Conservation (phyloP, 2,113 vertebrate species). For the Leptocoma aspasia region DNA sequence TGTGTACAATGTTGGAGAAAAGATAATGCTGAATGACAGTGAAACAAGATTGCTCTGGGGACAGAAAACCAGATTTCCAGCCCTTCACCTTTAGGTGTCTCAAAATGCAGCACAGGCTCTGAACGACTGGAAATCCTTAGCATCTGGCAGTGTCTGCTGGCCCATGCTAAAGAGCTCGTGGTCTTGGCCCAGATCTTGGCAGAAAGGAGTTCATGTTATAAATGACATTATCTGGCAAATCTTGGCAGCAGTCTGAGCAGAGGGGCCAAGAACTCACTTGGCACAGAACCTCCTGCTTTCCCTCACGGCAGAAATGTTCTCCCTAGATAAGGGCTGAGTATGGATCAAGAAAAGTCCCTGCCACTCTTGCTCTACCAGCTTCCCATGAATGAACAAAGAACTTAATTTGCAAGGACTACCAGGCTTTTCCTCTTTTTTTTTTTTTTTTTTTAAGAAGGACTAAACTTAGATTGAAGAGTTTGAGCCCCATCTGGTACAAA, state of each 20-base stretch:
- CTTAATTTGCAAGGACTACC: background rate
- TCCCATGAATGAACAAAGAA: constrained; percentile 11
- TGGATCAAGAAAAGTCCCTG: background rate
- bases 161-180: constrained; percentile 55
- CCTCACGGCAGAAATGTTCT: background rate
- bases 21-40: constrained; percentile 45
- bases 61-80: background rate
- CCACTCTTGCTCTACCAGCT: background rate
- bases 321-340: background rate
- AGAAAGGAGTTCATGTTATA: constrained; percentile 51
- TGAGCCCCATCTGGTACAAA: constrained; percentile 50
- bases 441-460: background rate
- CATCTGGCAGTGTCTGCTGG: constrained; percentile 63
- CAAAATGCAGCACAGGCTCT: constrained; percentile 50
- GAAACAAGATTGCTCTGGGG: constrained; percentile 23
- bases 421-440: background rate
- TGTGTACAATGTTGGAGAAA: background rate
- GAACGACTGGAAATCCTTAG: constrained; percentile 14
- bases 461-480: constrained; percentile 27
- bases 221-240: constrained; percentile 63
- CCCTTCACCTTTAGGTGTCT: constrained; percentile 16
- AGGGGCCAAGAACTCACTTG: constrained; percentile 33
- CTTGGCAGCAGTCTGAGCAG: constrained; percentile 20
- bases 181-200: constrained; percentile 54
- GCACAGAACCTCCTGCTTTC: constrained; percentile 22